These are phyloP conservation scores for Sarcoramphus papa DNA, from an alignment of 2,797 vertebrate species.

Conservation along the genomic window DNA sequence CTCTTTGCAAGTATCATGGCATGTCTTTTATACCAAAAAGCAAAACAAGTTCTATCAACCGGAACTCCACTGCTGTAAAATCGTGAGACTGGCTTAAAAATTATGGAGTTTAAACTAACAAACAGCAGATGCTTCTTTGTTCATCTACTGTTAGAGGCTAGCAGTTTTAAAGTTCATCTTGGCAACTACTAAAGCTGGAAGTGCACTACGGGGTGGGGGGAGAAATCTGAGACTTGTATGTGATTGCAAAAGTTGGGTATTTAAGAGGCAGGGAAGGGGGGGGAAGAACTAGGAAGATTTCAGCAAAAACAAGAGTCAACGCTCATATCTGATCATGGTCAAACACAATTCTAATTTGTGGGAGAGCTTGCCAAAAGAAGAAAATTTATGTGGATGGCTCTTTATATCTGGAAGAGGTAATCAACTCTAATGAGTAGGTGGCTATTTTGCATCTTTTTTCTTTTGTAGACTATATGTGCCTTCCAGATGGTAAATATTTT, in stretches of 20 bases:
- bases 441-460: neutral
- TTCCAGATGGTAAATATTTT: conserved; percentile 50
- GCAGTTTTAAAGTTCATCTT: neutral
- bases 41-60: neutral
- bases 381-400: neutral
- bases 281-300: neutral
- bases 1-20: neutral
- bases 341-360: neutral
- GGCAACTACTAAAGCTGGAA: neutral
- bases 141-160: neutral
- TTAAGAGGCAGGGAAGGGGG: neutral
- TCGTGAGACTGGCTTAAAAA: neutral
- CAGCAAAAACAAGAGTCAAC: neutral
- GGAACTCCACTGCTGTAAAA: neutral
- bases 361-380: neutral
- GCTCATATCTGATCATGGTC: neutral
- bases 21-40: neutral
- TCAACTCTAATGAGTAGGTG: neutral
- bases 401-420: neutral
- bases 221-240: neutral
- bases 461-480: neutral
- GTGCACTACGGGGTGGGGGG: fast-evolving
- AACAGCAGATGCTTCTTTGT: neutral
- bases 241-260: neutral
- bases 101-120: neutral